These are phyloP conservation scores for Branchipolynoe longqiensis DNA, from an alignment of 2,888 invertebrate genomes.

Conservation along the genomic window DNA sequence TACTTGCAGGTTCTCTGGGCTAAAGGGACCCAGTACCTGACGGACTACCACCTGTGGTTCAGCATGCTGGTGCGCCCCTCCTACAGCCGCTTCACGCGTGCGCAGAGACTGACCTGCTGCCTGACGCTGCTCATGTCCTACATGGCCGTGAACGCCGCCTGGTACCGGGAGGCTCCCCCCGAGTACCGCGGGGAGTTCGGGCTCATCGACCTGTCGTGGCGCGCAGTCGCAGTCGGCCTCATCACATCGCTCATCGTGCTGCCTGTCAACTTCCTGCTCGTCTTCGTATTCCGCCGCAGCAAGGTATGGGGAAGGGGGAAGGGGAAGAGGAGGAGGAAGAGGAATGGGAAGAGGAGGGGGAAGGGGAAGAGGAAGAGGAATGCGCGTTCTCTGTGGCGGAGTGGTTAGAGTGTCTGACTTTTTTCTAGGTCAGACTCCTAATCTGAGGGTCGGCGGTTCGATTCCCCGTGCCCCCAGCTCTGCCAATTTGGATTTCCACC, in stretches of 20 bases:
- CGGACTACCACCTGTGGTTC: slow-evolving; percentile 80
- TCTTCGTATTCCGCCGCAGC: slow-evolving; percentile 78
- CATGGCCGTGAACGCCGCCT: slow-evolving; percentile 79
- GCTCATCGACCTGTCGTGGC: slow-evolving; percentile 78
- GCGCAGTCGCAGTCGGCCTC: slow-evolving; percentile 75
- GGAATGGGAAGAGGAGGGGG: no score
- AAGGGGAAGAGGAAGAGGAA: no score
- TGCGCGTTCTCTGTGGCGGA: no score
- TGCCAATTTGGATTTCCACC: no score
- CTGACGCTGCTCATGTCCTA: slow-evolving; percentile 76
- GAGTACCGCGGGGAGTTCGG: slow-evolving; percentile 81
- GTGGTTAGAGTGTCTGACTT: no score
- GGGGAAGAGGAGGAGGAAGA: no score
- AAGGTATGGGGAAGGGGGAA: no score
- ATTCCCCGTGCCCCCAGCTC: no score
- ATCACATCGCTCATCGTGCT: slow-evolving; percentile 74
- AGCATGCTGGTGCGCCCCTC: slow-evolving; percentile 78
- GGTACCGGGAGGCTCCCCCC: slow-evolving; percentile 70
- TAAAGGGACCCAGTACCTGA: slow-evolving; percentile 79
- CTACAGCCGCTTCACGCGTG: slow-evolving; percentile 79
- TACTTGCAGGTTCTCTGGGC: slow-evolving; percentile 75
- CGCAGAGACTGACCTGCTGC: slow-evolving; percentile 78
- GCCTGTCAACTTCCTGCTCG: slow-evolving; percentile 75
- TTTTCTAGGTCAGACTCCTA: no score
- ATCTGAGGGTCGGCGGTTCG: no score